These are phyloP conservation scores for Agrotis exclamationis DNA, from an alignment of 2,888 invertebrate species.

Conservation along the genomic window DNA sequence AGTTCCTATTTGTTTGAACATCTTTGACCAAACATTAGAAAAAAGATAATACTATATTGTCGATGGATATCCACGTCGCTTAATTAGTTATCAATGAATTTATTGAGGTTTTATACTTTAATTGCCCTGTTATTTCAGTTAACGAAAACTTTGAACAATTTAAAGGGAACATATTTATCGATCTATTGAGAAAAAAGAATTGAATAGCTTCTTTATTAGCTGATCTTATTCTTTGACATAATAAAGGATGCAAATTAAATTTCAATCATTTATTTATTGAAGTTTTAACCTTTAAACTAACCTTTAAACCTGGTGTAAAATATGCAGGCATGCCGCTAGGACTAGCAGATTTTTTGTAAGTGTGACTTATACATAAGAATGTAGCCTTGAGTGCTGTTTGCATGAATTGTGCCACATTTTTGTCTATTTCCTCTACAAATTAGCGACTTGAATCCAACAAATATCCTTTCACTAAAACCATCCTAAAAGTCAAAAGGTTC, in stretches of 20 bases:
- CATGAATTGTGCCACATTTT: constrained; percentile 42
- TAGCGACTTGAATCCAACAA: constrained; percentile 27
- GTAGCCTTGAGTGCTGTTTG: constrained; percentile 42
- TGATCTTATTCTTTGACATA: background rate
- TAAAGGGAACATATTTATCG: background rate
- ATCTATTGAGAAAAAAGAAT: background rate
- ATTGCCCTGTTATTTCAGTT: constrained; percentile 37
- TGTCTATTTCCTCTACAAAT: constrained; percentile 40
- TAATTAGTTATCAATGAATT: constrained; percentile 61
- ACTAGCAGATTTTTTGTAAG: constrained; percentile 18
- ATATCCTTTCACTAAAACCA: constrained; percentile 56
- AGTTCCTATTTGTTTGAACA: constrained; percentile 88
- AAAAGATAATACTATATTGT: constrained; percentile 65
- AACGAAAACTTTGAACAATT: background rate
- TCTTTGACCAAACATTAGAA: constrained; percentile 78
- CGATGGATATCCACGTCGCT: constrained; percentile 47
- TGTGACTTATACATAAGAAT: constrained; percentile 18
- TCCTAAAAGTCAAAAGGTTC: constrained; percentile 44
- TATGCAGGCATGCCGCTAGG: constrained; percentile 38
- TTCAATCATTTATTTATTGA: constrained; percentile 21
- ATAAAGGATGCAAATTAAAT: constrained; percentile 19
- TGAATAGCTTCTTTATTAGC: constrained; percentile 1
- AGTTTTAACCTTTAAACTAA: constrained; percentile 42
- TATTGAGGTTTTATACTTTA: constrained; percentile 34
- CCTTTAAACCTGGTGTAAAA: constrained; percentile 35